Evolutionary conservation across 1,140 invertebrate genomes (phyloP).

Genomic region (Drosophila carrolli): DNA sequence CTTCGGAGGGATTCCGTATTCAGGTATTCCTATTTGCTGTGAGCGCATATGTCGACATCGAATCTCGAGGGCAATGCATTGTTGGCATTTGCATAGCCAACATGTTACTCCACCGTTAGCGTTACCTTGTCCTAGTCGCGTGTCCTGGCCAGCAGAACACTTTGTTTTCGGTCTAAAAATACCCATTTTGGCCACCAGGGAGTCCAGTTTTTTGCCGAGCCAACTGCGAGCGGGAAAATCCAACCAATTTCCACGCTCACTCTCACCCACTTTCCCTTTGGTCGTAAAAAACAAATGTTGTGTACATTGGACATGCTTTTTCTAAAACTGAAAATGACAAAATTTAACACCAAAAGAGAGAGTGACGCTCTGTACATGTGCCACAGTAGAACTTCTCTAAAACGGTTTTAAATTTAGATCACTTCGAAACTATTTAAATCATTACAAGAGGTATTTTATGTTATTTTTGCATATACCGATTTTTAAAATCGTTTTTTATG

Average conservation of each 20-base stretch:
- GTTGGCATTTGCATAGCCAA: conserved; percentile 68
- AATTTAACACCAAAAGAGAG: conserved; percentile 31
- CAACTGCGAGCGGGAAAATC: conserved; percentile 34
- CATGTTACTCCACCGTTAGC: conserved; percentile 23
- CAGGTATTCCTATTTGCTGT: conserved; percentile 5
- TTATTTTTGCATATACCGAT: too few relatives aligned
- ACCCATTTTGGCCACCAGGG: conserved; percentile 43
- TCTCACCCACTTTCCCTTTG: not conserved
- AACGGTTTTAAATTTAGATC: too few relatives aligned
- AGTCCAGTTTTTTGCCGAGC: conserved; percentile 31
- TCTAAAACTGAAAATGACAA: conserved; percentile 34
- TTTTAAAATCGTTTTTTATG: too few relatives aligned
- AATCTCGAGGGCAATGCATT: conserved; percentile 67
- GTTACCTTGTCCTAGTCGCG: conserved; percentile 39
- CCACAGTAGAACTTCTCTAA: not conserved
- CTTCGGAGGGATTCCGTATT: conserved; percentile 11
- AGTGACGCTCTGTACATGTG: not conserved
- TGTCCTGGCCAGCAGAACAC: conserved; percentile 50
- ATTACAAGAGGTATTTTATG: too few relatives aligned
- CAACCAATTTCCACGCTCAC: conserved; percentile 42
- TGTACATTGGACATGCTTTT: conserved; percentile 18
- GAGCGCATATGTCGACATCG: conserved; percentile 65
- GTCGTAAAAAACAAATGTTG: conserved; percentile 40
- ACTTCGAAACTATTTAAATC: too few relatives aligned
- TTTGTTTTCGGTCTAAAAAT: conserved; percentile 68